Percentiles rank a stretch among this genome's conserved stretches.
Conservation (phyloP, 2,797 vertebrate genomes). For the Paguma larvata region DNA sequence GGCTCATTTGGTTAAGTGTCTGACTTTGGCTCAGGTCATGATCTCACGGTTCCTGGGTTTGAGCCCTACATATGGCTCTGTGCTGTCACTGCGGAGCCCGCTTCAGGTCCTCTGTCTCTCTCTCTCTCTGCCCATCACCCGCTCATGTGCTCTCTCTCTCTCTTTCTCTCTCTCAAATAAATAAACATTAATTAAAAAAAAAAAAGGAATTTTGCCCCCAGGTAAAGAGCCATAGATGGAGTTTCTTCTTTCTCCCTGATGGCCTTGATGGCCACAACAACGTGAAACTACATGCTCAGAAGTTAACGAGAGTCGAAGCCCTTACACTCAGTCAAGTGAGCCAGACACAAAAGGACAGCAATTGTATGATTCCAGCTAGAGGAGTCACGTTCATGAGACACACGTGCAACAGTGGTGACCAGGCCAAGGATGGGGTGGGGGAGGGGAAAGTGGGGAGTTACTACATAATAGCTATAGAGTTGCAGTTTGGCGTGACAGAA, state of each 20-base stretch:
- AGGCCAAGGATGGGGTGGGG: neutral
- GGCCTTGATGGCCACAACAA: neutral
- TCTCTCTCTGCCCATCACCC: too few relatives aligned
- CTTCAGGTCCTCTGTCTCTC: too few relatives aligned
- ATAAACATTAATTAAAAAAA: too few relatives aligned
- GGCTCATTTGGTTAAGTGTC: too few relatives aligned
- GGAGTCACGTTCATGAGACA: neutral
- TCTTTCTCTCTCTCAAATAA: too few relatives aligned
- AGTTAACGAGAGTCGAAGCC: neutral
- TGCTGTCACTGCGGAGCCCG: too few relatives aligned
- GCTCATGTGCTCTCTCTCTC: too few relatives aligned
- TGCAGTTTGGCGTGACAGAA: neutral
- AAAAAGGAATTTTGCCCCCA: neutral
- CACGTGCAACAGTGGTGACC: neutral
- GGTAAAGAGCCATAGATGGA: neutral
- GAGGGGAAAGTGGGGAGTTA: neutral
- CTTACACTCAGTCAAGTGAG: neutral
- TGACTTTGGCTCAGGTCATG: too few relatives aligned
- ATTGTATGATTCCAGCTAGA: fast-evolving
- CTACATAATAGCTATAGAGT: neutral
- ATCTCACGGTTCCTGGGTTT: too few relatives aligned
- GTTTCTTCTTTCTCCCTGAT: neutral
- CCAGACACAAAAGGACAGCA: neutral
- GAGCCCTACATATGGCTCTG: too few relatives aligned
- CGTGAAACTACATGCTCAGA: neutral